Evolutionary conservation across 2,113 vertebrate species (phyloP), one percentile per base, ranked within the genome.

Genomic region (Hepsetus odoe): DNA sequence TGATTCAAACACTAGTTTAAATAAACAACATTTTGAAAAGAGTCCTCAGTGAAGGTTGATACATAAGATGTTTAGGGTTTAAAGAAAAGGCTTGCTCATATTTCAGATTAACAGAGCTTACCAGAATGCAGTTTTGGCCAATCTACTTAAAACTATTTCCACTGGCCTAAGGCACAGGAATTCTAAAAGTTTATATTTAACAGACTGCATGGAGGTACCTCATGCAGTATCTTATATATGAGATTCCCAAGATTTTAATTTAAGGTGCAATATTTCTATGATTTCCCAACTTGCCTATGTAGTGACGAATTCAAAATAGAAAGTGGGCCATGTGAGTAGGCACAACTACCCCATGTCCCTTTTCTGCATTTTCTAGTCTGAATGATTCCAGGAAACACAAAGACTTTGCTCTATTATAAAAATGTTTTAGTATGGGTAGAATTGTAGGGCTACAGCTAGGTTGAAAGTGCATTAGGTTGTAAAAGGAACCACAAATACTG

Each of bases 141-240:
- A 87, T 88, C 88, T 84, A 84, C 88, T 89, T 85, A 84, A 91
- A 88, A 89, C 90, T 86, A 88, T 91, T 92, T 90, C 88, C 90
- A 32, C 85, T 91, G 89, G 90, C 91, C 88, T 92, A 92, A 93
- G 92, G 91, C 91, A 93, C 90, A 91, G 90, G 89, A 91, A 91
- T 87, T 89, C 86, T 90, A 89, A 86, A 89, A 85, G 83, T 87
- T 87, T 85, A 86, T 84, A 87, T 84, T 85, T 87, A 82, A 90
- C 83, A 80, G 80, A 87, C 85, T 77, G 68, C 79, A 80, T 85
- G 83, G 86, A 83, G 82, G 86, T 87, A 76, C 81, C 86, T n/a
- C 77, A 84, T 84, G 85, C 64, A 80, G 82, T 67, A 76, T 86
- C 83, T 86, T 85, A 86, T 84, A 82, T 77, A 85, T 84, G 86